Evolutionary conservation across 2,888 invertebrate genomes (phyloP).

Genomic region (Scelioninae gen. 1): DNA sequence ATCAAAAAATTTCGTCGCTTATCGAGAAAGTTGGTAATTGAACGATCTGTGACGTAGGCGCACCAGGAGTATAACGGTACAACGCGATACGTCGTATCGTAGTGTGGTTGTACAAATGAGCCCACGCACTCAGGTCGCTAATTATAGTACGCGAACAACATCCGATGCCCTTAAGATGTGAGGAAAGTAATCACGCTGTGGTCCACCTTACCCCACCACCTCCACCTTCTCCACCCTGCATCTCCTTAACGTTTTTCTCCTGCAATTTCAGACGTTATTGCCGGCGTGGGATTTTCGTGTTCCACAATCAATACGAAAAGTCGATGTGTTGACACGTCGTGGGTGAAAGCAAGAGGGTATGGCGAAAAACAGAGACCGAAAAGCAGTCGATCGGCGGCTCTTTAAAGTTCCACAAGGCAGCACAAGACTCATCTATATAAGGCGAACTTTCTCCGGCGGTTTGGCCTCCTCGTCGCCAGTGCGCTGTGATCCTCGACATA

Average conservation of each 20-base stretch:
- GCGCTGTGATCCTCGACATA: conserved; percentile 14
- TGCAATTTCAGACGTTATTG: neutral
- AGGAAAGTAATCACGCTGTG: conserved; percentile 2
- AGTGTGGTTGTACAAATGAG: conserved; percentile 24
- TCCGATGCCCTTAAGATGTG: conserved; percentile 29
- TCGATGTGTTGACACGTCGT: conserved; percentile 9
- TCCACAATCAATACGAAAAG: conserved; percentile 22
- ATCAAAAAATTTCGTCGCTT: too few relatives aligned
- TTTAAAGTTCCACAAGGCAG: conserved; percentile 24
- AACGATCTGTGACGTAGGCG: conserved; percentile 42
- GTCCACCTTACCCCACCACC: neutral
- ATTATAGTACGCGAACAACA: conserved; percentile 40
- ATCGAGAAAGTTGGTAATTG: conserved; percentile 43
- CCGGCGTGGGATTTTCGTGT: conserved; percentile 19
- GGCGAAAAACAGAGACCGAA: conserved; percentile 2
- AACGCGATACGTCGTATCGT: conserved; percentile 45
- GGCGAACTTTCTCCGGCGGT: conserved; percentile 45
- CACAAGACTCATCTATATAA: conserved; percentile 35
- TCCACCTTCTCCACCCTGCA: neutral
- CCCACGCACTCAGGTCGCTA: conserved; percentile 45
- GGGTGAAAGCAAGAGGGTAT: conserved; percentile 3
- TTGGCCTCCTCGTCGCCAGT: conserved; percentile 33
- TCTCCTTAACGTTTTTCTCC: neutral
- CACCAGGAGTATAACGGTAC: conserved; percentile 35
- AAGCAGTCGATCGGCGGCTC: conserved; percentile 12